These are phyloP conservation scores for Parazoanthus swiftii DNA, from an alignment of 92 coral and sea anemone genomes.

Conservation along the genomic window DNA sequence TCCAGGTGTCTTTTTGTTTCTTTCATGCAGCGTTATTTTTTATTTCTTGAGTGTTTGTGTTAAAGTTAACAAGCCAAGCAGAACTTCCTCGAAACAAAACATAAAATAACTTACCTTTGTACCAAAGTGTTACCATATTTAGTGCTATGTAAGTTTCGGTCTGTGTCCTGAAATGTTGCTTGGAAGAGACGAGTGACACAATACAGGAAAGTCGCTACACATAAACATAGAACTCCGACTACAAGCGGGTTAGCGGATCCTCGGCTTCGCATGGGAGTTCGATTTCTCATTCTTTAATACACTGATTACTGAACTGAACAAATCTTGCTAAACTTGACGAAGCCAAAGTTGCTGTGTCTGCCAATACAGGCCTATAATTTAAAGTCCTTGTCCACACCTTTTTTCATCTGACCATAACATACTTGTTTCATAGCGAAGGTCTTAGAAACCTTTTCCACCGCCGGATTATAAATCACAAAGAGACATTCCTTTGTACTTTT, in stretches of 20 bases:
- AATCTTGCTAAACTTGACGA: neutral
- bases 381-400: neutral
- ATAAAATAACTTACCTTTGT: neutral
- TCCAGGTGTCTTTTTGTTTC: too few species aligned
- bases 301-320: neutral
- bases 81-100: neutral
- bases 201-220: neutral
- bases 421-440: neutral
- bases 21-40: neutral
- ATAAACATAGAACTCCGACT: neutral
- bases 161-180: neutral
- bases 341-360: neutral
- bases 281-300: neutral
- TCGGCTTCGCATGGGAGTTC: neutral
- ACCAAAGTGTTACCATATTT: neutral
- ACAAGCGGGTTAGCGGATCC: neutral
- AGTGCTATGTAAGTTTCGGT: neutral
- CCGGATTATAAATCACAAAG: too few species aligned
- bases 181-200: neutral
- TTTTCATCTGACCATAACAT: neutral
- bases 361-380: neutral
- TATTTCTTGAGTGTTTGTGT: neutral
- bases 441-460: neutral
- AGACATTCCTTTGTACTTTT: neutral
- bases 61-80: neutral